Evolutionary conservation across 2,113 vertebrate genomes (phyloP).

Genomic region (Spilogale gracilis): DNA sequence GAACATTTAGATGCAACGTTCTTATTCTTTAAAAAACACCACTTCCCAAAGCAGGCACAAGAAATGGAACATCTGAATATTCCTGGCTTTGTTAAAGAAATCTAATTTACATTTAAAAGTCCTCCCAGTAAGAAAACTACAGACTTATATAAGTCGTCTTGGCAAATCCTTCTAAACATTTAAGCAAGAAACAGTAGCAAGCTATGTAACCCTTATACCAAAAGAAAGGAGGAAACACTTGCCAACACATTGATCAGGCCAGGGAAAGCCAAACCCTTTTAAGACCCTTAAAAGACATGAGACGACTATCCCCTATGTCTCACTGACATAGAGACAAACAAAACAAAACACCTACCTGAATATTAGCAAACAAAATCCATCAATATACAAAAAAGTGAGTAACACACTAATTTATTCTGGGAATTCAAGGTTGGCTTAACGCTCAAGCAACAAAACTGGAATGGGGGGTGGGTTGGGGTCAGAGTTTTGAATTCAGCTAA

Average conservation of each 20-base stretch:
- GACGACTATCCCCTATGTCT: neutral
- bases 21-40: neutral
- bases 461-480: rapidly evolving
- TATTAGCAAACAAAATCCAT: neutral
- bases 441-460: neutral
- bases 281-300: neutral
- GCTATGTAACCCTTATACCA: neutral
- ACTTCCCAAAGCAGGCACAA: neutral
- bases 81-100: neutral
- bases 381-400: neutral
- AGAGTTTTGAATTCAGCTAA: neutral
- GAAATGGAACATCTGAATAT: neutral
- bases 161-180: neutral
- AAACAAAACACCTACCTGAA: neutral
- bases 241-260: neutral
- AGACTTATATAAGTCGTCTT: neutral
- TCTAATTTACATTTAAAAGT: neutral
- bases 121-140: neutral
- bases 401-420: neutral
- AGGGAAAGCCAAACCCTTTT: neutral
- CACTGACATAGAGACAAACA: neutral
- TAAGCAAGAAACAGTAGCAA: neutral
- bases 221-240: neutral
- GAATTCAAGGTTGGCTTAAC: conserved; percentile 3
- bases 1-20: neutral